phyloP scores from a whole-genome alignment of 2,888 invertebrate genomes.

The Eremobia ochroleuca region DNA sequence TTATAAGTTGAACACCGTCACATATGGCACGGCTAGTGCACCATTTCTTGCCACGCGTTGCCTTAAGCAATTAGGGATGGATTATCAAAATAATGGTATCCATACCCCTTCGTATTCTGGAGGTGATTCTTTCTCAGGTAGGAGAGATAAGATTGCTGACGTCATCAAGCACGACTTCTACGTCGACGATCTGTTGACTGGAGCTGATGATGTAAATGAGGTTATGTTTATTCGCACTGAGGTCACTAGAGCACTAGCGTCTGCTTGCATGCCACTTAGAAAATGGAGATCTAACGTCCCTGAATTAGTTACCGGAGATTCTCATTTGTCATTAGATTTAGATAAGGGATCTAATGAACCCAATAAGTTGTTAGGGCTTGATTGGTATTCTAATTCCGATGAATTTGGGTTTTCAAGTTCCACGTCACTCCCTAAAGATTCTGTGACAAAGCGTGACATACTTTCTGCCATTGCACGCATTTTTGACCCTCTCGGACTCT shows the following conservation, averaged over 20 bases:
- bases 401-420: not conserved
- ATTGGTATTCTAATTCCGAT: not conserved
- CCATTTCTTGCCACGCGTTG: conserved; percentile 3
- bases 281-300: not conserved
- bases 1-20: too few species aligned
- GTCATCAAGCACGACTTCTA: too few species aligned
- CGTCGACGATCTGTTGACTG: too few species aligned
- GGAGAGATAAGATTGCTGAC: too few species aligned
- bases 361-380: conserved; percentile 1
- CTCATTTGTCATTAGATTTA: conserved; percentile 1
- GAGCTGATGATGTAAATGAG: too few species aligned
- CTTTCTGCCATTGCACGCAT: too few species aligned
- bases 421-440: not conserved
- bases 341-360: conserved; percentile 2
- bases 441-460: too few species aligned
- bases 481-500: too few species aligned
- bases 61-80: not conserved
- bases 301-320: not conserved
- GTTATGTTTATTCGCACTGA: not conserved
- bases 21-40: not conserved
- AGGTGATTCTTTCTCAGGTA: too few species aligned
- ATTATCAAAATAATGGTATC: not conserved
- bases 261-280: not conserved
- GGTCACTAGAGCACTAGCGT: rapidly evolving
- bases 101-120: too few species aligned